Base-by-base conservation (phyloP, 2,797 vertebrate genomes). In the Neosalanx taihuensis region DNA sequence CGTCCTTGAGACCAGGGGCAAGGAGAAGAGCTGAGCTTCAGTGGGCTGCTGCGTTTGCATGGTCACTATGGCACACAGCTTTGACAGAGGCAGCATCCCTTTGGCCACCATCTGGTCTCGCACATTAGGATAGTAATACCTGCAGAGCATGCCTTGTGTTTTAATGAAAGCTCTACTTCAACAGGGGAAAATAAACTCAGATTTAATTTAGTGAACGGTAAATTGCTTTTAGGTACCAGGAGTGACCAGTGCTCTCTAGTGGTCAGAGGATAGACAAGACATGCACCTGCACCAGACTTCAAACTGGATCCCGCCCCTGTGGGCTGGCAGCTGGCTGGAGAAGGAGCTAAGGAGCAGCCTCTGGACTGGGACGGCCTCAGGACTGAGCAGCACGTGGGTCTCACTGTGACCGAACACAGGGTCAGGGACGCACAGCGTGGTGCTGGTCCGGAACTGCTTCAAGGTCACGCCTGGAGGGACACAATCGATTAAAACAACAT, bases 81-180 rank as follows among this genome's bases (percentile, higher is more conserved):
- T 95, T 6, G 98, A 96, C 82, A 99, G 81, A 0, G 96, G 95
- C 77, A 99, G 90, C 58, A 92, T 83, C 74, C 94, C 96, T 83
- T 79, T 94, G 85, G 96, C 97, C 29, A 98, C 95, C 80, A 98
- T 88, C 89, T 99, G 97, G 69, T 99, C 97, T 79, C 96, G 92
- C 71, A 99, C 95, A 65, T 97, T 97, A 68, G 98, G 98, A 86
- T 99, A 99, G 81, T 99, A 99, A 86, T 99, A 99, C 85, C 98
- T 99, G 79, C 18, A 79, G 37, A 64, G 68, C 7, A 70, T 0
- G 23, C 26, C 7, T 60, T 59, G 56, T 0, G 23, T 35, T 53
- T 1, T 23, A 20, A 76, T 73, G 33, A 61, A 64, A 68, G 2
- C 6, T 23, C 5, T 6, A 53, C 2, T n/a, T 26, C 51, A 13